A percentile compares a stretch with the other conserved stretches of the same genome.
Conservation (phyloP, 2,888 invertebrate genomes). For the Cheilosia urbana region DNA sequence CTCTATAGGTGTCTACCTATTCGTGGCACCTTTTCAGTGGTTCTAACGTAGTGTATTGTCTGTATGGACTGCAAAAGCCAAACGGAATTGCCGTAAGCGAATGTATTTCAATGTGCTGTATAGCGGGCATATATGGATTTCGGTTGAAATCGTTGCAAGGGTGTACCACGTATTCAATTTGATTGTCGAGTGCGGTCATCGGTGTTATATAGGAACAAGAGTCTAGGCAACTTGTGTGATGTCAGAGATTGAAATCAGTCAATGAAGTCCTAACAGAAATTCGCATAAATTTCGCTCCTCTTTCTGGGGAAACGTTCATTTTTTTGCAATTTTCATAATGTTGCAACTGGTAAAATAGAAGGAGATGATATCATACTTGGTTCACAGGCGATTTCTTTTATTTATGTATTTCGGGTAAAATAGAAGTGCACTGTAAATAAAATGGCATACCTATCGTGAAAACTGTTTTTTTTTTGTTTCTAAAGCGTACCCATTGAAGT, state of each 20-base stretch:
- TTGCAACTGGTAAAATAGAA: constrained; percentile 29
- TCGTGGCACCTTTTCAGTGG: constrained; percentile 58
- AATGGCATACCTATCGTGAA: constrained; percentile 7
- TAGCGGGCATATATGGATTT: constrained; percentile 44
- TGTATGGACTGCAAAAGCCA: constrained; percentile 36
- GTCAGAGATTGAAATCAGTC: constrained; percentile 75
- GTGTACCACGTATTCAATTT: constrained; percentile 62
- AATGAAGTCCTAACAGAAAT: constrained; percentile 69
- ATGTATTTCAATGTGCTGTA: constrained; percentile 31
- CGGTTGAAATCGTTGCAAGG: constrained; percentile 30
- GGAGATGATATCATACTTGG: constrained; percentile 37
- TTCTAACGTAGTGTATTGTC: constrained; percentile 65
- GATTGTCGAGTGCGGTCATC: constrained; percentile 74
- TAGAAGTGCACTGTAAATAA: neutral
- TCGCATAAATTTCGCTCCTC: constrained; percentile 69
- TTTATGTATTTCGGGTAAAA: constrained; percentile 18
- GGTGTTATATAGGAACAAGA: constrained; percentile 69
- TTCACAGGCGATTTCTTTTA: constrained; percentile 30
- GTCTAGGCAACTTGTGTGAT: constrained; percentile 61
- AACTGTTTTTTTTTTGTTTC: neutral
- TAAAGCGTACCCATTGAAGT: too few species aligned
- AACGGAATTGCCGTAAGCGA: constrained; percentile 23
- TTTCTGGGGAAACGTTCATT: constrained; percentile 58
- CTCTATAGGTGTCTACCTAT: constrained; percentile 66
- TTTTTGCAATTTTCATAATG: constrained; percentile 48